Conservation (phyloP, 2,888 invertebrate genomes). For the Melipona bicolor region DNA sequence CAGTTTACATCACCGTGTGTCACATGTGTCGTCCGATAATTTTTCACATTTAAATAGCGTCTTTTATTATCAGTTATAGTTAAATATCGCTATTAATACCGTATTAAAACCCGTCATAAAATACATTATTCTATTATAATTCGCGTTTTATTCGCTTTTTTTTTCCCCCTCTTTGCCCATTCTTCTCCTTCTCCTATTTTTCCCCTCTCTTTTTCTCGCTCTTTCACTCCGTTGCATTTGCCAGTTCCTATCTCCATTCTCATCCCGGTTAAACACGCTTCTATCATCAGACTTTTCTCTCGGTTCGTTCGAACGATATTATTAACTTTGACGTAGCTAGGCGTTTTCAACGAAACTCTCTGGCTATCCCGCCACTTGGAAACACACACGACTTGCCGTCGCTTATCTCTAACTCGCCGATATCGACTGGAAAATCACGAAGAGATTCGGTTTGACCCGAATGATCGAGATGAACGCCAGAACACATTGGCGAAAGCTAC, state of each 20-base stretch:
- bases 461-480: constrained; percentile 9
- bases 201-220: background rate
- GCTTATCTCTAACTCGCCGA: constrained; percentile 3
- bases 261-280: constrained; percentile 15
- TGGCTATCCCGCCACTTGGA: background rate
- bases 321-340: constrained; percentile 1
- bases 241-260: background rate
- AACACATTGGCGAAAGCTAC: constrained; percentile 18
- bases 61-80: constrained; percentile 70
- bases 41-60: constrained; percentile 58
- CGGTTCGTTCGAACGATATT: constrained; percentile 38
- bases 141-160: constrained; percentile 63
- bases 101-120: constrained; percentile 83
- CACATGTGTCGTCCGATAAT: constrained; percentile 12
- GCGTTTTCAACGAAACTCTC: constrained; percentile 1
- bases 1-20: constrained; percentile 34
- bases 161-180: constrained; percentile 9
- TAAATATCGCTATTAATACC: constrained; percentile 78
- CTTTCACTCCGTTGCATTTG: background rate
- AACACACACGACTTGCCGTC: constrained; percentile 1
- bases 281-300: constrained; percentile 55
- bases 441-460: background rate
- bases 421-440: constrained; percentile 16
- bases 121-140: constrained; percentile 81
- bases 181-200: background rate